phyloP scores from a whole-genome alignment of 2,888 invertebrate species.

The Megaustenia siamemsis region DNA sequence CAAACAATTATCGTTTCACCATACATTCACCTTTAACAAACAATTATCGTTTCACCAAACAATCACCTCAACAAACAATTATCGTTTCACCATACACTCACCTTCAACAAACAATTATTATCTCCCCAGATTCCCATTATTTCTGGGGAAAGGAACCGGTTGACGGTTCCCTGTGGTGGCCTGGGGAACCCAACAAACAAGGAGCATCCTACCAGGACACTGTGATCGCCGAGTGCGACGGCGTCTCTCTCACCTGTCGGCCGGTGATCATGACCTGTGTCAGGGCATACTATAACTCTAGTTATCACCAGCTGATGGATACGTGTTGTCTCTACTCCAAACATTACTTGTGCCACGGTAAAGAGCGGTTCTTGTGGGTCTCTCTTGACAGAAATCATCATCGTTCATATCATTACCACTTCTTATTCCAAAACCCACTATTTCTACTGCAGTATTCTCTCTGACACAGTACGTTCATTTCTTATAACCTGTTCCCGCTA shows the following conservation, averaged over 20 bases:
- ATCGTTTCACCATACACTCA: neutral
- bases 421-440: no score
- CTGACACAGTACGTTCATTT: no score
- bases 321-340: conserved; percentile 1
- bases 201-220: neutral
- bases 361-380: no score
- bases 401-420: no score
- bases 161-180: neutral
- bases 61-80: no score
- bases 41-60: neutral
- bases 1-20: neutral
- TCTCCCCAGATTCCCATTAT: neutral
- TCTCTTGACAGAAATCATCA: no score
- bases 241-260: neutral
- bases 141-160: neutral
- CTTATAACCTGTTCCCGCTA: no score
- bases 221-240: neutral
- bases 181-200: neutral
- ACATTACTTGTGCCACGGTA: conserved; percentile 20
- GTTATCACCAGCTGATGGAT: conserved; percentile 4
- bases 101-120: neutral
- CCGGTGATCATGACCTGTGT: neutral
- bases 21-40: neutral
- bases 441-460: no score
- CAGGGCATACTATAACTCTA: neutral